Conservation (phyloP, 2,888 invertebrate species). For the Pinctada fucata region DNA sequence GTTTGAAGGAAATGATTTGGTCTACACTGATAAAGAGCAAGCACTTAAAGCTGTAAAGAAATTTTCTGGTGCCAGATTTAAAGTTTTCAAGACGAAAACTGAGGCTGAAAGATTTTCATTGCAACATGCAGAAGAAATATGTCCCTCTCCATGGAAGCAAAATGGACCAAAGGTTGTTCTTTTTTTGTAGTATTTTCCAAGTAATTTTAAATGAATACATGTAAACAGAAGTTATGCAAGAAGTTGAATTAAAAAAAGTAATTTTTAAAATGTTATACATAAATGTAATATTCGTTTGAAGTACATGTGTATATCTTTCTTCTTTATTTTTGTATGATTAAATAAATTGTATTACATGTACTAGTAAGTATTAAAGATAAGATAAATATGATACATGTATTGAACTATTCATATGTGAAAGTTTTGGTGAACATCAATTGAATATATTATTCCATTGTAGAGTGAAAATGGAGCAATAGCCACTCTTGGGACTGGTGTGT, state of each 20-base stretch:
- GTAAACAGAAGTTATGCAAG: not conserved
- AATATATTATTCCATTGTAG: not conserved
- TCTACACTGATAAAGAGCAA: constrained; percentile 82
- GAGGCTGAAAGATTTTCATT: constrained; percentile 86
- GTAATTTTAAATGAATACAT: not conserved
- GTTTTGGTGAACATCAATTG: no score
- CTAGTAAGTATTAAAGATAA: no score
- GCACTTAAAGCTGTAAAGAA: constrained; percentile 87
- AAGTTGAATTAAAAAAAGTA: not conserved
- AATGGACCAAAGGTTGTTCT: not conserved
- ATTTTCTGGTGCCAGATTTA: constrained; percentile 88
- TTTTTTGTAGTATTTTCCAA: constrained; percentile 10
- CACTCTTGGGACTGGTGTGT: constrained; percentile 30
- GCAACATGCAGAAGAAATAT: constrained; percentile 51
- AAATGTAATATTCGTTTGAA: no score
- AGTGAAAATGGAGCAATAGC: constrained; percentile 32
- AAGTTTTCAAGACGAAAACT: constrained; percentile 84
- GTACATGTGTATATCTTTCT: no score
- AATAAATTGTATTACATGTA: no score
- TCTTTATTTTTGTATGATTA: no score
- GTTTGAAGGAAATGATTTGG: constrained; percentile 53
- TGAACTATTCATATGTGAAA: no score
- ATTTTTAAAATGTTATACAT: no score
- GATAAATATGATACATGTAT: no score
- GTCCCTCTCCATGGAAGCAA: constrained; percentile 50